Evolutionary conservation across 2,888 invertebrate species (phyloP), one percentile per base, ranked within the genome.

Genomic region (Drosophila pseudotakahashii): DNA sequence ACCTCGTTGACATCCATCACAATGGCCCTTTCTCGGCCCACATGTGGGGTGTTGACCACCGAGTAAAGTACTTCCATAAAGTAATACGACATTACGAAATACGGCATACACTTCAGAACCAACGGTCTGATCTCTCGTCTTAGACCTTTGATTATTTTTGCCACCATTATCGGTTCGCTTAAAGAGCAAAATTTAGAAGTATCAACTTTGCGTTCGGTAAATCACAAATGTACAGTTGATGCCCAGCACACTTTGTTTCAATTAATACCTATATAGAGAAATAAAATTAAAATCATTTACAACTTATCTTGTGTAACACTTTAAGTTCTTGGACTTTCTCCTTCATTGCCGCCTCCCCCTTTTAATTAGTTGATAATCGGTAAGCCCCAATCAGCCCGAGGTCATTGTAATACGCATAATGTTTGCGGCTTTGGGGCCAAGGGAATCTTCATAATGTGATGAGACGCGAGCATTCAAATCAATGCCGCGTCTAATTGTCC

Each of bases 401-500:
- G 61, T 32, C 48, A 26, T 45, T 54, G 54, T 45, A 76, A 76
- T 79, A 63, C 69, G 54, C 64, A 73, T 76, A 68, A 76, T 71
- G 63, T 69, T 32, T 32, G 67, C 68, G 34, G 36, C 13, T 34
- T 11, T 14, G 1, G 19, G 52, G 60, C 52, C 41, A 42, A 51
- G 62, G 61, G 66, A 58, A 72, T 64, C 63, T 61, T 63, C 62
- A 58, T 64, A 61, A 74, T 66, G 67, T 67, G 72, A 70, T 55
- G 45, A 57, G 63, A 48, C 42, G 26, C 37, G 47, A 48, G 73
- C 70, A 66, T 34, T 47, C 42, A 50, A 61, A 32, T 42, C 59
- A 37, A 52, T 60, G 48, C 57, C 52, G 51, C 51, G 63, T 47
- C 73, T 74, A 85, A 81, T 86, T 85, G 82, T 54, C 66, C 48